phyloP scores from a whole-genome alignment of 2,888 invertebrate species.

The Caenorhabditis parvicauda region DNA sequence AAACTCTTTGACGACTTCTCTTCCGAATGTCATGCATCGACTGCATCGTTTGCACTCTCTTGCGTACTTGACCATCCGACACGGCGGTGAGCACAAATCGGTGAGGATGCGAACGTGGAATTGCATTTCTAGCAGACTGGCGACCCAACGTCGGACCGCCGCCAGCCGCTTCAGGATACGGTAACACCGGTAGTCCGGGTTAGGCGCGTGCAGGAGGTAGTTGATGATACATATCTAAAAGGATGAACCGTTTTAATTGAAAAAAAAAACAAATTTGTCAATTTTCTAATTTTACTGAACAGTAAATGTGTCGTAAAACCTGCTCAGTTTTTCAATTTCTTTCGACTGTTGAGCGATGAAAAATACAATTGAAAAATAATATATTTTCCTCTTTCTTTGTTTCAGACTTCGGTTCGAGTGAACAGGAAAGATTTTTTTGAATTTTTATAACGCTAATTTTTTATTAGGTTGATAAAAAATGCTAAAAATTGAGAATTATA shows the following conservation, averaged over 20 bases:
- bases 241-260: not conserved
- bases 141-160: conserved; percentile 20
- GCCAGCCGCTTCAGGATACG: conserved; percentile 34
- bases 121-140: conserved; percentile 44
- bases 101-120: conserved; percentile 47
- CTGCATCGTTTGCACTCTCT: conserved; percentile 46
- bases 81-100: conserved; percentile 39
- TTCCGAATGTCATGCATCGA: conserved; percentile 41
- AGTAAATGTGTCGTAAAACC: too few relatives aligned
- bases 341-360: too few relatives aligned
- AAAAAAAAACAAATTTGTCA: not conserved
- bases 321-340: too few relatives aligned
- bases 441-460: too few relatives aligned
- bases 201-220: conserved; percentile 21
- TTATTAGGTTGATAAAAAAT: too few relatives aligned
- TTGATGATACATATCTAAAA: conserved; percentile 17
- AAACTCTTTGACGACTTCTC: conserved; percentile 42
- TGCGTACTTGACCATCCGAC: conserved; percentile 41
- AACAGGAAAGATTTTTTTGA: too few relatives aligned
- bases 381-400: too few relatives aligned
- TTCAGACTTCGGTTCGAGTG: too few relatives aligned
- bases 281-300: too few relatives aligned
- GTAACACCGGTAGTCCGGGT: conserved; percentile 25
- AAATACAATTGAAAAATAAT: too few relatives aligned
- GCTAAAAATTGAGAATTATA: too few relatives aligned